Evolutionary conservation across 2,113 vertebrate genomes (phyloP).

Genomic region (Lepus europaeus): DNA sequence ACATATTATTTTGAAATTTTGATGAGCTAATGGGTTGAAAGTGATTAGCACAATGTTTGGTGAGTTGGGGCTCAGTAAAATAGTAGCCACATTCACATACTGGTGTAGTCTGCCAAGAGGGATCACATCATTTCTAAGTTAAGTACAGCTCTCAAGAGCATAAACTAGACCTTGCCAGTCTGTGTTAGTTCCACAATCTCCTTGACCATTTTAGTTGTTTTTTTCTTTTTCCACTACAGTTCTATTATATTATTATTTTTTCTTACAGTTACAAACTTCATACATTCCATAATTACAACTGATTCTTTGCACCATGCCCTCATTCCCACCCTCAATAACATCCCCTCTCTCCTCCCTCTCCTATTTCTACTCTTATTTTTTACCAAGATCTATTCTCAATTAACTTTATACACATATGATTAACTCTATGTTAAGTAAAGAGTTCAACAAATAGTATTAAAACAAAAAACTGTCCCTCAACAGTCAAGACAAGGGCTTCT

Average conservation of each 20-base stretch:
- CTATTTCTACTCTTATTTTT: no score
- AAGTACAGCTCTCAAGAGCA: background rate
- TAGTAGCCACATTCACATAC: background rate
- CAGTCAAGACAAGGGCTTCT: no score
- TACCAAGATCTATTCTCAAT: no score
- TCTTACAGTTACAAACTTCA: no score
- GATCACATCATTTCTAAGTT: background rate
- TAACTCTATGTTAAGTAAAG: no score
- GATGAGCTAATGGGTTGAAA: constrained; percentile 26
- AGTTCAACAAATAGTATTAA: no score
- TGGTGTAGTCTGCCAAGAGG: background rate
- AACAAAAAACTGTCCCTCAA: no score
- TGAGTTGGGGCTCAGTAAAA: background rate
- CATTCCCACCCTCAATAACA: no score
- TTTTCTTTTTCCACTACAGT: background rate
- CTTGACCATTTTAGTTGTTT: background rate
- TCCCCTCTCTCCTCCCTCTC: no score
- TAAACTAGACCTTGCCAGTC: background rate
- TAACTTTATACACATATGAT: no score
- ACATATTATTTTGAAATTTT: constrained; percentile 59
- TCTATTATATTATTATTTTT: constrained; percentile 21
- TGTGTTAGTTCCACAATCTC: background rate
- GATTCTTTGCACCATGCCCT: no score
- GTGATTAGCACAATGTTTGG: background rate
- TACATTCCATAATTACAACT: no score